Evolutionary conservation across 1,140 invertebrate species (phyloP).

Genomic region (Solenopsis invicta): DNA sequence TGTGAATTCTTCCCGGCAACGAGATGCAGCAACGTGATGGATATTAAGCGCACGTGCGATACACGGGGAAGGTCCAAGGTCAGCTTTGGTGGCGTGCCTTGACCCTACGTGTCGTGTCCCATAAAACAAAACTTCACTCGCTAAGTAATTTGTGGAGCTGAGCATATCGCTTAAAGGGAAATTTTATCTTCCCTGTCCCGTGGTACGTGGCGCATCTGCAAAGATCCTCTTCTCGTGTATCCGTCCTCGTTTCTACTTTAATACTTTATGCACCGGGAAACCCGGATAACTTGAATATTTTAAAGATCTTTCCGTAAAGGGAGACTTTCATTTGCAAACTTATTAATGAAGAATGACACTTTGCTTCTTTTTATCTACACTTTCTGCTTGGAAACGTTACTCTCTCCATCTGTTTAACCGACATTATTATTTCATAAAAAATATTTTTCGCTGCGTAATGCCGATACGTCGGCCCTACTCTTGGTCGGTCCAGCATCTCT

Average conservation of each 20-base stretch:
- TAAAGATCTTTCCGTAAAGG: not conserved
- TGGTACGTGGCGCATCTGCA: too few relatives aligned
- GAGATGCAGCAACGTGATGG: conserved; percentile 35
- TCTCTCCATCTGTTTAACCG: not conserved
- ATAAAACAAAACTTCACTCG: conserved; percentile 10
- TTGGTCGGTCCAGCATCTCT: conserved; percentile 47
- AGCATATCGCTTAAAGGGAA: not conserved
- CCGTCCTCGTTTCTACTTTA: not conserved
- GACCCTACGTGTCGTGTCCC: not conserved
- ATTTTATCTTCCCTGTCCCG: not conserved
- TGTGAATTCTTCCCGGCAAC: conserved; percentile 9
- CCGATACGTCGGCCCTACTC: conserved; percentile 23
- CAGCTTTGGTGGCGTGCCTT: conserved; percentile 9
- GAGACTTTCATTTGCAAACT: not conserved
- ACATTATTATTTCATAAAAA: not conserved
- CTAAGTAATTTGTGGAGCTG: not conserved
- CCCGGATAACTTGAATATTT: not conserved
- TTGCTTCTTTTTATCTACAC: not conserved
- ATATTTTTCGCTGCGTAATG: conserved; percentile 26
- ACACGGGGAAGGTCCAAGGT: conserved; percentile 43
- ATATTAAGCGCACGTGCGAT: conserved; percentile 25
- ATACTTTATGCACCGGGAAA: not conserved
- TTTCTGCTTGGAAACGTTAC: not conserved
- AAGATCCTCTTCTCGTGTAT: not conserved
- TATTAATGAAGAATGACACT: not conserved